phyloP scores from a whole-genome alignment of 2,113 vertebrate genomes.

The Heterotis niloticus region DNA sequence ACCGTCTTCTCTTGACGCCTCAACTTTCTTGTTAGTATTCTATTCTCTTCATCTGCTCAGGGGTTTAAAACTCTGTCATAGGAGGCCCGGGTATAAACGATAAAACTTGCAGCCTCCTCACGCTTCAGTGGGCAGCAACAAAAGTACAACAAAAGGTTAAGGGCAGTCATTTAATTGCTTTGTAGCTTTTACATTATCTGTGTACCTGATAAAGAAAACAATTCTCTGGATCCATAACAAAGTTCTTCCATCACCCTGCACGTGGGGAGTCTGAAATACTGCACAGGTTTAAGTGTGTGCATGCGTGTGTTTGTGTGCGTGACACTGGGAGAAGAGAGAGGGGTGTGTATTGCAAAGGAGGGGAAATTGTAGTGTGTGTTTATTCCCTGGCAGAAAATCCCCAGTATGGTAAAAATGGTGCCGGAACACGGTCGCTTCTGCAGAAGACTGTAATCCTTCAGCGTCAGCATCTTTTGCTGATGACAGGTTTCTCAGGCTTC shows the following conservation, averaged over 20 bases:
- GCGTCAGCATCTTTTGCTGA: constrained; percentile 17
- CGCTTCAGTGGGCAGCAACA: constrained; percentile 4
- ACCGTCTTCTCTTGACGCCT: neutral
- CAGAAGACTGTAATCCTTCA: constrained; percentile 20
- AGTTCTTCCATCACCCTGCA: neutral
- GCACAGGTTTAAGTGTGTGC: too few species aligned
- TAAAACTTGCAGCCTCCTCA: constrained; percentile 5
- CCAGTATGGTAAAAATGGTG: constrained; percentile 20
- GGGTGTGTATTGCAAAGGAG: neutral
- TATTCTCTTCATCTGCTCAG: neutral
- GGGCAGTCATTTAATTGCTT: constrained; percentile 26
- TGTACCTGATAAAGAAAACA: constrained; percentile 28
- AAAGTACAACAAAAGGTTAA: constrained; percentile 26
- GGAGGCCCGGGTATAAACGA: constrained; percentile 14
- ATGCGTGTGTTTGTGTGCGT: too few species aligned
- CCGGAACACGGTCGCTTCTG: constrained; percentile 8
- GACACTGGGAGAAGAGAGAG: too few species aligned
- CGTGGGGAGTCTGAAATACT: too few species aligned
- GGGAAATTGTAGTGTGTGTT: neutral
- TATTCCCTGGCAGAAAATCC: constrained; percentile 15
- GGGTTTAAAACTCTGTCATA: neutral
- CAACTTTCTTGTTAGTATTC: neutral
- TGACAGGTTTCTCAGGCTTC: constrained; percentile 12
- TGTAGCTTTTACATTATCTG: constrained; percentile 22
- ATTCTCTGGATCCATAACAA: constrained; percentile 21